A percentile compares a stretch with the other conserved stretches of the same genome.
phyloP scores from a whole-genome alignment of 2,113 vertebrate species.

The Petroica traversi region DNA sequence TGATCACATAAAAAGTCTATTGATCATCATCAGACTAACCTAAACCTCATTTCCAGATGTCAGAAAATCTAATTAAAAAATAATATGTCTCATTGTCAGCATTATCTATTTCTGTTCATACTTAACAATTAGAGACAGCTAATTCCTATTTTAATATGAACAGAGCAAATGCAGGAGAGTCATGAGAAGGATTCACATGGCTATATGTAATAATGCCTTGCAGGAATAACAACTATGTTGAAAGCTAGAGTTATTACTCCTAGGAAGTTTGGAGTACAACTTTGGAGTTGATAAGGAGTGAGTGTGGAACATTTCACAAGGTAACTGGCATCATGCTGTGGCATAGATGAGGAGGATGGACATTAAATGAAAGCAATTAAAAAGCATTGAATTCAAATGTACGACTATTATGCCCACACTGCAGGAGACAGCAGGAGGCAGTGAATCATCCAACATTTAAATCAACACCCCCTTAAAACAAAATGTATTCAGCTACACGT shows the following conservation, averaged over 20 bases:
- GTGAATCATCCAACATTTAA: slow-evolving; percentile 70
- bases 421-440: slow-evolving; percentile 59
- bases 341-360: slow-evolving; percentile 37
- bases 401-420: slow-evolving; percentile 54
- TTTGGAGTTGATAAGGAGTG: background rate
- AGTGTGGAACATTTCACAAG: background rate
- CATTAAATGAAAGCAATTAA: slow-evolving; percentile 15
- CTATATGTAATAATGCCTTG: background rate
- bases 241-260: background rate
- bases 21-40: background rate
- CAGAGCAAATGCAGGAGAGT: background rate
- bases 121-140: background rate
- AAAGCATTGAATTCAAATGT: slow-evolving; percentile 32
- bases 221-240: background rate
- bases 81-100: background rate
- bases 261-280: background rate
- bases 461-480: slow-evolving; percentile 63
- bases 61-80: background rate
- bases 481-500: slow-evolving; percentile 60
- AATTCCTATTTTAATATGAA: background rate
- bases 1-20: background rate
- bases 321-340: background rate
- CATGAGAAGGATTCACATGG: background rate
- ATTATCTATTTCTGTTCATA: background rate
- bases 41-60: background rate